Percentiles rank a stretch among this genome's conserved stretches.
These are phyloP conservation scores for Heliangelus exortis DNA, from an alignment of 2,797 vertebrate species.

Conservation along the genomic window DNA sequence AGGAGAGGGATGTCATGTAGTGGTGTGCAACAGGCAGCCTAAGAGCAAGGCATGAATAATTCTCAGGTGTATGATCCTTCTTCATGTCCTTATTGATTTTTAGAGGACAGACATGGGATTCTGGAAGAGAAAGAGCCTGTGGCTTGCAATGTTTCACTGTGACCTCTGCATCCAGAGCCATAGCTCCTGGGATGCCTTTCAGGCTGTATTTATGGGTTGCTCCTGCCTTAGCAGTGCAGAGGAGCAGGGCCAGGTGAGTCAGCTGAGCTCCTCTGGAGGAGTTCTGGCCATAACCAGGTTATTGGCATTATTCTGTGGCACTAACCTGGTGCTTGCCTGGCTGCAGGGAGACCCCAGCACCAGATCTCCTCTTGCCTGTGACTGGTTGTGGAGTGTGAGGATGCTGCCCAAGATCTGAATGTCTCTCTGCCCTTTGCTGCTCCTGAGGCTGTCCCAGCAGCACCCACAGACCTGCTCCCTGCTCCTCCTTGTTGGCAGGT, in stretches of 20 bases:
- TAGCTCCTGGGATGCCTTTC: not conserved
- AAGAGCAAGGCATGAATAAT: not conserved
- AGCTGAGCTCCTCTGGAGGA: not conserved
- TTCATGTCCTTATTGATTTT: not conserved
- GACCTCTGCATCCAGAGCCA: not conserved
- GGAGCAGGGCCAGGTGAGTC: not conserved
- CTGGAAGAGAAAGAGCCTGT: not conserved
- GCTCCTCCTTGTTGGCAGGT: not conserved
- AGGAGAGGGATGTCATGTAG: not conserved
- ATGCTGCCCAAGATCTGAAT: not conserved
- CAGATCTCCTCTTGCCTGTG: accelerated
- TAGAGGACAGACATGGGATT: not conserved
- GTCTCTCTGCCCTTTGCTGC: not conserved
- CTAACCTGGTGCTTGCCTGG: no score
- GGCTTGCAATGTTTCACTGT: not conserved
- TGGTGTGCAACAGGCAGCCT: not conserved
- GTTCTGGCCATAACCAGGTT: not conserved
- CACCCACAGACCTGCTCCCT: not conserved
- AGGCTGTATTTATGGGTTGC: no score
- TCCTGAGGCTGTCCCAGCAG: not conserved
- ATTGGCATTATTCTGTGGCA: no score
- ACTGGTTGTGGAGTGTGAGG: not conserved
- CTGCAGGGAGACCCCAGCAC: no score
- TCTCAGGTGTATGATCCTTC: accelerated
- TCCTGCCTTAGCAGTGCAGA: not conserved